Conservation (phyloP, 2,888 invertebrate species). For the Sarcophaga subvicina region DNA sequence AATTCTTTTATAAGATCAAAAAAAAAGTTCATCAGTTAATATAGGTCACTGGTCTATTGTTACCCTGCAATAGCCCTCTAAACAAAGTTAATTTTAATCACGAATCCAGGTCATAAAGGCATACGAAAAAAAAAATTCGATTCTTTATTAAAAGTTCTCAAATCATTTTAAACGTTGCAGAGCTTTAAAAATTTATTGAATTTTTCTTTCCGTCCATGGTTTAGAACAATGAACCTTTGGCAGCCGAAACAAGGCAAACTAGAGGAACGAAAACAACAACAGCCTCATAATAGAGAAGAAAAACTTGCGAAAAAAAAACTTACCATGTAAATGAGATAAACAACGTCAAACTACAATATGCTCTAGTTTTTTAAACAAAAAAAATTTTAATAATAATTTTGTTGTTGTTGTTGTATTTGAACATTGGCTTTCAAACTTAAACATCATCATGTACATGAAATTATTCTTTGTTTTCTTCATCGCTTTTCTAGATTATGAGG, state of each 20-base stretch:
- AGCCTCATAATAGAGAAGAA: neutral
- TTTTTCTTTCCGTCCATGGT: slow-evolving; percentile 5
- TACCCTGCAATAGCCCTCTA: no score
- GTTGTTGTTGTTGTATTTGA: slow-evolving; percentile 32
- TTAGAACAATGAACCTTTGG: slow-evolving; percentile 48
- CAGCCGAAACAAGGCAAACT: slow-evolving; percentile 1
- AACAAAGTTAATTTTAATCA: no score
- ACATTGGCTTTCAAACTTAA: slow-evolving; percentile 48
- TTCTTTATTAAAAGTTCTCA: no score
- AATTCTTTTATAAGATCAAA: no score
- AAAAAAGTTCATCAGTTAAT: no score
- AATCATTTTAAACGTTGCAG: no score
- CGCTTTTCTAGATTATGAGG: neutral
- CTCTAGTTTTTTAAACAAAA: slow-evolving; percentile 40
- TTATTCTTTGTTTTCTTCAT: slow-evolving; percentile 15
- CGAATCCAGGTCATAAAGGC: no score
- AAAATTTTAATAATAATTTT: neutral
- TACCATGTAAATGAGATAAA: slow-evolving; percentile 51
- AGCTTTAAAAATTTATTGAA: slow-evolving; percentile 44
- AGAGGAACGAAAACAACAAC: neutral
- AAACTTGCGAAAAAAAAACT: neutral
- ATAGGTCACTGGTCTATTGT: no score
- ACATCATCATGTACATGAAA: slow-evolving; percentile 4
- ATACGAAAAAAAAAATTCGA: no score
- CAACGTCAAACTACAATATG: slow-evolving; percentile 40